Conservation (phyloP, 2,888 invertebrate species). For the Allolobophora icterica region DNA sequence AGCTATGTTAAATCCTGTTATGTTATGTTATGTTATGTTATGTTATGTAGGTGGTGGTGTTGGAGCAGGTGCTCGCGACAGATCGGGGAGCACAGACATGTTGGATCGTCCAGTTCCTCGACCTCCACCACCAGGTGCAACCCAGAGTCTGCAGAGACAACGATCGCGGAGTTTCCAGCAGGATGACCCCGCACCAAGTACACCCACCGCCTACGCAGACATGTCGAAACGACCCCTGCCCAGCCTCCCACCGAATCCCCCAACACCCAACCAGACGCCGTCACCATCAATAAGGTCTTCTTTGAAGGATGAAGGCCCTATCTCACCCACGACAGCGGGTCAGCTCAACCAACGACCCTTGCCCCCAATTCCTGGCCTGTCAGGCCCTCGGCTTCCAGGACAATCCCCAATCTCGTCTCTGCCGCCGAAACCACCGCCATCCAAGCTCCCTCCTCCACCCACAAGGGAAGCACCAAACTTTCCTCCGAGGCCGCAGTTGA, state of each 20-base stretch:
- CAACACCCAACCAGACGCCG: neutral
- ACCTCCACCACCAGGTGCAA: neutral
- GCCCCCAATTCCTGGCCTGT: neutral
- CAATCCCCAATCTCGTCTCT: neutral
- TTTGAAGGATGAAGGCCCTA: neutral
- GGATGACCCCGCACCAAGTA: too few species aligned
- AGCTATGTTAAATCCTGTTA: too few species aligned
- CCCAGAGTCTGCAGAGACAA: neutral
- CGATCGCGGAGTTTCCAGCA: neutral
- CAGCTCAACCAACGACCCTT: neutral
- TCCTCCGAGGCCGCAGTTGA: neutral
- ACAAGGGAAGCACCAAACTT: neutral
- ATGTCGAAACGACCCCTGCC: conserved; percentile 18
- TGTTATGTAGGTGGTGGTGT: neutral
- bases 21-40: too few species aligned
- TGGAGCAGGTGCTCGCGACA: neutral
- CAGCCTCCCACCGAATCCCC: neutral
- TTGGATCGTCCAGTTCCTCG: neutral
- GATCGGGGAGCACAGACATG: neutral
- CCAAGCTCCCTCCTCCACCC: neutral
- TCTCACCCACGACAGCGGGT: neutral
- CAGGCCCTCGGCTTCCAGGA: neutral
- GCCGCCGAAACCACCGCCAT: neutral
- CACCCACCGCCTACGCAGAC: neutral
- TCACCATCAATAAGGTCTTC: neutral